These are phyloP conservation scores for Sciurus niger DNA, from an alignment of 2,113 vertebrate species.

Conservation along the genomic window DNA sequence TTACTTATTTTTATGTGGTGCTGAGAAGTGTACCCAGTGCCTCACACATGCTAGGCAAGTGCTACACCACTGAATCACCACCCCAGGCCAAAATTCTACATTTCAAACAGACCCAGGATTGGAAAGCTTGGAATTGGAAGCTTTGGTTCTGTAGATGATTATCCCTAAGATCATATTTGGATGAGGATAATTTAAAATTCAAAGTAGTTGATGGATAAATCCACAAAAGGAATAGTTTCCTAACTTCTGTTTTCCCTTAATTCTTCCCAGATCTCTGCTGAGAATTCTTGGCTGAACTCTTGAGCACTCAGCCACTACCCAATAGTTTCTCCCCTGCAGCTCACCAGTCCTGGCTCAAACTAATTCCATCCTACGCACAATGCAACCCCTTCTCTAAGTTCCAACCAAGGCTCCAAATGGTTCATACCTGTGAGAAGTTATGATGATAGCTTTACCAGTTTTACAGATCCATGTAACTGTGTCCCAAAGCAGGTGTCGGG, in stretches of 20 bases:
- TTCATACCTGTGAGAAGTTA: conserved; percentile 97
- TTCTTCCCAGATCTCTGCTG: conserved; percentile 19
- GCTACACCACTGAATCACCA: too few species aligned
- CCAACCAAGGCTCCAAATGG: not conserved
- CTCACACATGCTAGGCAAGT: too few species aligned
- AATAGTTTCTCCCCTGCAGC: not conserved
- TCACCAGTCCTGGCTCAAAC: not conserved
- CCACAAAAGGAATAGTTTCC: not conserved
- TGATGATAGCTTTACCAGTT: conserved; percentile 95
- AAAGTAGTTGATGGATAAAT: not conserved
- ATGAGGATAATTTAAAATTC: conserved; percentile 32
- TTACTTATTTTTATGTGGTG: too few species aligned
- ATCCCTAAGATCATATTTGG: not conserved
- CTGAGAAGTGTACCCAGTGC: too few species aligned
- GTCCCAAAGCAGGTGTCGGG: conserved; percentile 94
- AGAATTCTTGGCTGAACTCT: not conserved
- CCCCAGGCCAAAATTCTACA: not conserved
- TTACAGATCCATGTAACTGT: conserved; percentile 93
- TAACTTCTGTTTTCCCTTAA: not conserved
- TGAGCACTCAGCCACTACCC: not conserved
- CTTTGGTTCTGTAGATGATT: not conserved
- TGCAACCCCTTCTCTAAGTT: not conserved
- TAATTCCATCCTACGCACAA: not conserved
- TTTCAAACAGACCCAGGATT: not conserved
- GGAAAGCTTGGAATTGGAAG: not conserved